Evolutionary conservation across 2,888 invertebrate genomes (phyloP).

Genomic region (Pseudococcus jackbeardsleyi): DNA sequence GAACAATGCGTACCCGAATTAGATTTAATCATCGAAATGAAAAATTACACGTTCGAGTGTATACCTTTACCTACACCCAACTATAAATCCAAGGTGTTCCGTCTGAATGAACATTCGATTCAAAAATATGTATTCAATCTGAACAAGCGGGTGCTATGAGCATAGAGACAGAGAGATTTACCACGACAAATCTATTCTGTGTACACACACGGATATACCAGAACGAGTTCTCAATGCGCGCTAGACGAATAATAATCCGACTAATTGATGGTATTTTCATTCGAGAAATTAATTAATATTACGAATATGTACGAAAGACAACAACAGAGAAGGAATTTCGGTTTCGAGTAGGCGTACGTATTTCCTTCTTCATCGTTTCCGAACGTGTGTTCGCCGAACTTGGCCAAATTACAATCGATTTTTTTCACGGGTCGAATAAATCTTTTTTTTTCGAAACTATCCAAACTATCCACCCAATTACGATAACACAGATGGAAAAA

Average conservation of each 20-base stretch:
- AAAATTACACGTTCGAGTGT: neutral
- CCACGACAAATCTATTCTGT: neutral
- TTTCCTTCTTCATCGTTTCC: neutral
- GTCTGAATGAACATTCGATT: neutral
- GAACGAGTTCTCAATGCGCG: conserved; percentile 1
- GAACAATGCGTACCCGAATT: neutral
- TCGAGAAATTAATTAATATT: conserved; percentile 32
- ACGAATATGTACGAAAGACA: neutral
- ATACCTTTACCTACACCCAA: neutral
- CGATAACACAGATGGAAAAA: neutral
- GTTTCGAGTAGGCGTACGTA: conserved; percentile 2
- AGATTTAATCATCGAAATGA: conserved; percentile 10
- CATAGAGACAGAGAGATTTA: neutral
- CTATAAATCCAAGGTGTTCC: neutral
- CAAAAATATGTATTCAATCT: neutral
- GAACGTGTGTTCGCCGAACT: neutral
- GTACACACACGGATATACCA: neutral
- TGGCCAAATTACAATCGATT: neutral
- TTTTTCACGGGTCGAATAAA: neutral
- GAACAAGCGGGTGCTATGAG: neutral
- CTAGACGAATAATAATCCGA: conserved; percentile 20
- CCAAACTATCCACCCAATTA: neutral
- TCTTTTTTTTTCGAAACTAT: neutral
- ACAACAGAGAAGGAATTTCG: neutral
- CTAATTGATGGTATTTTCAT: conserved; percentile 32